Conservation (phyloP, 2,113 vertebrate genomes). For the Hippocampus comes region DNA sequence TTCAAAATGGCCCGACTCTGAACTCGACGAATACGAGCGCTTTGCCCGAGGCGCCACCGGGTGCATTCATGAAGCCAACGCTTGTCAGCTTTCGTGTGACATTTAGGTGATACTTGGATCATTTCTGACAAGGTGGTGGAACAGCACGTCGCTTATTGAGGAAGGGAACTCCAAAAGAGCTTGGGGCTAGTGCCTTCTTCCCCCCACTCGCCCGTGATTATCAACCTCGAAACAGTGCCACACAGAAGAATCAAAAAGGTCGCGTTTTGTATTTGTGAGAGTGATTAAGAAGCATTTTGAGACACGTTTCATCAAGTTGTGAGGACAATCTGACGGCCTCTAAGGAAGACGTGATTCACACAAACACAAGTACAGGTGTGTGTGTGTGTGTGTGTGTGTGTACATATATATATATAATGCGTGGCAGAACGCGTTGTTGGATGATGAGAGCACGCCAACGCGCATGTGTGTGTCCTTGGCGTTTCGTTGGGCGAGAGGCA, state of each 20-base stretch:
- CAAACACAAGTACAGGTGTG: too few relatives aligned
- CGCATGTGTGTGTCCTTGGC: neutral
- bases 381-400: too few relatives aligned
- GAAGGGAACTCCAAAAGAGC: constrained; percentile 35
- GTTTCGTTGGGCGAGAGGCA: neutral
- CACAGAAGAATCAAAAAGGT: neutral
- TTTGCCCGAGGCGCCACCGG: constrained; percentile 20
- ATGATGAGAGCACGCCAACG: neutral
- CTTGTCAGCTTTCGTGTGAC: constrained; percentile 44
- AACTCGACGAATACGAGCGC: constrained; percentile 24
- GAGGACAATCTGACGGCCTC: too few relatives aligned
- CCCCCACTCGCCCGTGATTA: neutral
- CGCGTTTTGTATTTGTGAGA: too few relatives aligned
- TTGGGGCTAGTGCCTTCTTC: neutral
- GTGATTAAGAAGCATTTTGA: too few relatives aligned
- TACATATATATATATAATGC: too few relatives aligned
- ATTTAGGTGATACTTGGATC: constrained; percentile 38
- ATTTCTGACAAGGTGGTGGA: constrained; percentile 40
- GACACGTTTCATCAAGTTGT: too few relatives aligned
- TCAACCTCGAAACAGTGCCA: neutral
- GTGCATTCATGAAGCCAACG: constrained; percentile 32
- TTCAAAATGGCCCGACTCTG: constrained; percentile 11
- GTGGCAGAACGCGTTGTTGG: too few relatives aligned
- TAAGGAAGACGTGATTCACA: too few relatives aligned
- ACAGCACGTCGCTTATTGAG: constrained; percentile 31